Percentiles rank a stretch among this genome's conserved stretches.
phyloP scores from a whole-genome alignment of 2,113 vertebrate genomes.

The Lagenorhynchus albirostris region DNA sequence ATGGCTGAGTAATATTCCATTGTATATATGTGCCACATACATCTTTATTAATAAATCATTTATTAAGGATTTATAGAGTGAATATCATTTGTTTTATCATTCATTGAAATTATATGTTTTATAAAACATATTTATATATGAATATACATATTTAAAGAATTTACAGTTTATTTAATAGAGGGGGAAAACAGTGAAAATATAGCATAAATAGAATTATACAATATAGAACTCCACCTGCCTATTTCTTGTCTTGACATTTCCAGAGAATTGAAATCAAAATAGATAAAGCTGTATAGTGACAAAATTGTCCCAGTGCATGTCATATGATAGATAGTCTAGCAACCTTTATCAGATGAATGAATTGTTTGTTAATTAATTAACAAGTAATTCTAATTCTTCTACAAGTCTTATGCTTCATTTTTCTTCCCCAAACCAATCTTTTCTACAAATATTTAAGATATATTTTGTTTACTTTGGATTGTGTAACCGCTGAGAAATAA shows the following conservation, averaged over 20 bases:
- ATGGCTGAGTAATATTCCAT: too few relatives aligned
- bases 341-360: not conserved
- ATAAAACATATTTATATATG: not conserved
- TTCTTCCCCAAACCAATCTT: not conserved
- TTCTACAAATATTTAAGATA: conserved; percentile 3
- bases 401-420: not conserved
- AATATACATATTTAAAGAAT: not conserved
- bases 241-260: not conserved
- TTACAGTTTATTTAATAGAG: not conserved
- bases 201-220: not conserved
- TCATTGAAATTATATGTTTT: not conserved
- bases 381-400: not conserved
- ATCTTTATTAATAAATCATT: not conserved
- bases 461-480: conserved; percentile 30
- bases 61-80: not conserved
- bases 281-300: not conserved
- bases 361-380: not conserved
- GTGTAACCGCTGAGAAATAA: conserved; percentile 36
- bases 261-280: not conserved
- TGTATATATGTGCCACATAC: too few relatives aligned
- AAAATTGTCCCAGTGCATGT: not conserved
- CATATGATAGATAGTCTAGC: not conserved
- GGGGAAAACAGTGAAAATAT: not conserved
- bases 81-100: not conserved
- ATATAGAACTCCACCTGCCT: not conserved